phyloP scores from a whole-genome alignment of 53 echinoderm and acorn worm species.

The Hippasteria phrygiana region DNA sequence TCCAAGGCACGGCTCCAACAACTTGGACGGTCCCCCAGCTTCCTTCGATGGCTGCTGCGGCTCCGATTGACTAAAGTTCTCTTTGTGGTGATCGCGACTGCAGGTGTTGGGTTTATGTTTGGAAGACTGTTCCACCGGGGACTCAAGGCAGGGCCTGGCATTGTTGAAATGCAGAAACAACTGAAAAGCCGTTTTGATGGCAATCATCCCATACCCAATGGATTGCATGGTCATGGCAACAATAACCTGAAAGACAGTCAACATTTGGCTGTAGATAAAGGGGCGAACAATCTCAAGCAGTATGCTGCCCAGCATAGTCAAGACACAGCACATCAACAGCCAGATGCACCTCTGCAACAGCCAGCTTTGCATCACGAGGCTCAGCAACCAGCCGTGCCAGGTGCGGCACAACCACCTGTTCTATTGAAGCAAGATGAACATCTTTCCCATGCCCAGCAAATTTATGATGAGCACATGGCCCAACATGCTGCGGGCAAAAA shows the following conservation, averaged over 20 bases:
- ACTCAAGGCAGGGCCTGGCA: background rate
- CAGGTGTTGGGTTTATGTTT: background rate
- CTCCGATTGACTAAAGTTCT: background rate
- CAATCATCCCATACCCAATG: background rate
- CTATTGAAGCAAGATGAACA: background rate
- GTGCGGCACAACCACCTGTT: background rate
- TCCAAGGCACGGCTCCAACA: slow-evolving; percentile 50
- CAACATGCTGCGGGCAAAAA: background rate
- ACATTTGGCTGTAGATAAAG: no score
- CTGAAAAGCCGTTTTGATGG: background rate
- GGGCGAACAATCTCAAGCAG: background rate
- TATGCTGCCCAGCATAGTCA: background rate
- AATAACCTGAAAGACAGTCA: no score
- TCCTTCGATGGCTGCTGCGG: slow-evolving; percentile 22
- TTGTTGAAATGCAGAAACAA: background rate
- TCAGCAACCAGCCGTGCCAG: no score
- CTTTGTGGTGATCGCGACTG: background rate
- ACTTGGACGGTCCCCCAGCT: background rate
- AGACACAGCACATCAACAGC: background rate
- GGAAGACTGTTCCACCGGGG: background rate
- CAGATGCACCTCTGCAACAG: background rate
- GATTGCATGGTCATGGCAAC: no score
- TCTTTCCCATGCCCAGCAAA: background rate
- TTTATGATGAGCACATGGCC: background rate
- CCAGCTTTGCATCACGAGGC: background rate